Evolutionary conservation across 2,888 invertebrate genomes (phyloP), one percentile per base, ranked within the genome.

Genomic region (Mycalesis mineus): DNA sequence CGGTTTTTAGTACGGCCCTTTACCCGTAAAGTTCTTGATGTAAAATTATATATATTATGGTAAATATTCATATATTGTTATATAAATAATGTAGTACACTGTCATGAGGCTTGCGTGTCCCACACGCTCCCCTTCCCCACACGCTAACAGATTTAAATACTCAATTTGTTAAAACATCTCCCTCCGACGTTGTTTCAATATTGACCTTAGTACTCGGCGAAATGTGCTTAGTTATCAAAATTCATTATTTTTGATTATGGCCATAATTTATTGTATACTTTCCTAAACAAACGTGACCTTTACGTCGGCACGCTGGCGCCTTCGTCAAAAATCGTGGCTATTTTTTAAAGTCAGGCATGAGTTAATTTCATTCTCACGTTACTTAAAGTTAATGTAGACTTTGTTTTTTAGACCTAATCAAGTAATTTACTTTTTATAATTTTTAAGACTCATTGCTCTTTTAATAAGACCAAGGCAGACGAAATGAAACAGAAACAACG

Each of bases 21-120:
- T 29, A 29, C 7, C 29, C 5, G 7, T 6, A 29, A 29, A 4
- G 29, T 29, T 29, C 29, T 29, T 29, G 29, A 4, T 6, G 29
- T 29, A 29, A 29, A 29, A n/a, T n/a, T n/a, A n/a, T 29, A 7
- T 6, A 29, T 29, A 7, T 29, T 29, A 29, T 29, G 7, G 4
- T 29, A 29, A 29, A 29, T 7, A 29, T 6, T 9, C 13, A 3
- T 39, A 14, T 14, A 14, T 1, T 14, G 1, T 37, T 57, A 47
- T 64, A 64, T 63, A 60, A 65, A 64, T 64, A 63, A 63, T 61
- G 52, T 55, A 61, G 70, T 66, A 67, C 65, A 66, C 70, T 73
- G 68, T 71, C 69, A 66, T 64, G 66, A 67, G 68, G 74, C 67
- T 81, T 71, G 84, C 82, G 82, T 82, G 82, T 76, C 78, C 70